Evolutionary conservation across 2,797 vertebrate genomes (phyloP).

Genomic region (Cercopithecus neglectus): DNA sequence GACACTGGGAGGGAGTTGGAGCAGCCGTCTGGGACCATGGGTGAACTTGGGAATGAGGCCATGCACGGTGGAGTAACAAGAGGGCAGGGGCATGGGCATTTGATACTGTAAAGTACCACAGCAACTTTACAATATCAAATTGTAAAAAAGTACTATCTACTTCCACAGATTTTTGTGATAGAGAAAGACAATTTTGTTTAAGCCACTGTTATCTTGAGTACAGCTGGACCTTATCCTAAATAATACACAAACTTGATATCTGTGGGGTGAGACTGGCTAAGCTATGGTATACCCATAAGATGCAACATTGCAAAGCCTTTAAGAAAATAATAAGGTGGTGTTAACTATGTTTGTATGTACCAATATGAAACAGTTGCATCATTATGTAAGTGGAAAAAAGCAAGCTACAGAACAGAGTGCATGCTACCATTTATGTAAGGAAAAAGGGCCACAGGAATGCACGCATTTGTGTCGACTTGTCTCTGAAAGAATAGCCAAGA

Average conservation of each 20-base stretch:
- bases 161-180: background rate
- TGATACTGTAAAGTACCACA: background rate
- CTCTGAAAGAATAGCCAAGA: background rate
- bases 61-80: background rate
- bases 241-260: constrained; percentile 18
- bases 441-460: background rate
- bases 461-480: background rate
- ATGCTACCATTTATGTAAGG: background rate
- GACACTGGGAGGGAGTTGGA: background rate
- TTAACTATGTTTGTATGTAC: background rate
- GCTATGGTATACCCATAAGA: background rate
- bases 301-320: background rate
- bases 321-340: background rate
- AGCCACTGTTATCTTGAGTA: background rate
- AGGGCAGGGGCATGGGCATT: background rate
- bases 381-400: background rate
- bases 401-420: background rate
- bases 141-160: background rate
- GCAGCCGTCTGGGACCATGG: background rate
- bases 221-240: background rate
- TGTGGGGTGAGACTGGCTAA: background rate
- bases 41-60: background rate
- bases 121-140: background rate
- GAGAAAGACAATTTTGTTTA: background rate
- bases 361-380: background rate